Percentiles rank a stretch among this genome's conserved stretches.
phyloP scores from a whole-genome alignment of 2,797 vertebrate species.

The Pseudopleuronectes americanus region DNA sequence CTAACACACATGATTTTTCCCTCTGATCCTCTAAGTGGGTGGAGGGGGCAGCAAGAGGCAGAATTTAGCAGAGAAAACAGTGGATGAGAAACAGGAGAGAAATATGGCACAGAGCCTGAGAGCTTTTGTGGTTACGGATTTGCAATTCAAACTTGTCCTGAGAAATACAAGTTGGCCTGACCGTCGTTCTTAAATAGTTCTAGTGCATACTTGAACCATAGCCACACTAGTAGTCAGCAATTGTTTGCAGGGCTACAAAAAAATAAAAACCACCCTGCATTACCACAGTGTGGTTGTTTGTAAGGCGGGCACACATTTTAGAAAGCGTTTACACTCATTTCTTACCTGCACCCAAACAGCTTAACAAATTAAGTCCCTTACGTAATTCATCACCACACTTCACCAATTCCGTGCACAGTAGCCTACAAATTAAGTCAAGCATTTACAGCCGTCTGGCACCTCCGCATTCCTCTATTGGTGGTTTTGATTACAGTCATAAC shows the following conservation, averaged over 20 bases:
- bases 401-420: slow-evolving; percentile 14
- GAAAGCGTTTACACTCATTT: slow-evolving; percentile 46
- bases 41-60: slow-evolving; percentile 57
- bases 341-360: slow-evolving; percentile 45
- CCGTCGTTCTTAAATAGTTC: slow-evolving; percentile 59
- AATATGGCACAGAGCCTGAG: slow-evolving; percentile 29
- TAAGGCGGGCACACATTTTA: slow-evolving; percentile 16
- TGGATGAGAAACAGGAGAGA: slow-evolving; percentile 54
- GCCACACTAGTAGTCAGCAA: slow-evolving; percentile 63
- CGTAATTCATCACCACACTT: slow-evolving; percentile 29
- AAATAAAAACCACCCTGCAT: slow-evolving; percentile 29
- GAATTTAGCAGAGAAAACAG: slow-evolving; percentile 63
- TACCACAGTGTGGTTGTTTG: slow-evolving; percentile 27
- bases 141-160: slow-evolving; percentile 62
- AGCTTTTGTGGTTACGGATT: slow-evolving; percentile 58
- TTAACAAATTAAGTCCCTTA: slow-evolving; percentile 51
- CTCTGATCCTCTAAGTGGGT: slow-evolving; percentile 76
- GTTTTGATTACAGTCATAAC: slow-evolving; percentile 72
- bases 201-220: slow-evolving; percentile 57
- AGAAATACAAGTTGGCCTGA: slow-evolving; percentile 59
- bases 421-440: slow-evolving; percentile 42
- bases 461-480: slow-evolving; percentile 30
- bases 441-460: slow-evolving; percentile 57
- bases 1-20: slow-evolving; percentile 75
- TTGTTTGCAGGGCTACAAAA: slow-evolving; percentile 46